These are phyloP conservation scores for Synchiropus splendidus DNA, from an alignment of 2,113 vertebrate species.

Conservation along the genomic window DNA sequence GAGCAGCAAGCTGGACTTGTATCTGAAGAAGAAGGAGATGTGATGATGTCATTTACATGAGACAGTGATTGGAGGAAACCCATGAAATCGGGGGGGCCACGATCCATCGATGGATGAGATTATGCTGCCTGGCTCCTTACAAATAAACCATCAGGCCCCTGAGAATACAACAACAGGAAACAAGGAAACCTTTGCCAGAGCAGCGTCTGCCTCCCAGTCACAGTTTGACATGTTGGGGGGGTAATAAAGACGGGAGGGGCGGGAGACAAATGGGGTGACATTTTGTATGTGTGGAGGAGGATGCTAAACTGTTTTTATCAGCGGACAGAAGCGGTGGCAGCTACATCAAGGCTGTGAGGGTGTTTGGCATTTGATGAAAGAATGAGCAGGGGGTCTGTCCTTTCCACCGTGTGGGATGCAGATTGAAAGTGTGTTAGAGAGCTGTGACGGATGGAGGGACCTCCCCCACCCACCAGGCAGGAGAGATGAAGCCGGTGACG, in stretches of 20 bases:
- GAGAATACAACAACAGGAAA: no score
- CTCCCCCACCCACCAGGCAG: conserved; percentile 22
- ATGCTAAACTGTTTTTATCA: conserved; percentile 7
- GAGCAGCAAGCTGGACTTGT: no score
- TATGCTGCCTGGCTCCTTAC: no score
- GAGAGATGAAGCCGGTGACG: conserved; percentile 2
- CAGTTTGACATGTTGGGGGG: no score
- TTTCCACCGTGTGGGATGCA: conserved; percentile 29
- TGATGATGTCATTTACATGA: no score
- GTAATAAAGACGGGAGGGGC: neutral
- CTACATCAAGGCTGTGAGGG: conserved; percentile 5
- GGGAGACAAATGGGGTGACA: conserved; percentile 9
- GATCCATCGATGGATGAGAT: no score
- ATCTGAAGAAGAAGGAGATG: no score
- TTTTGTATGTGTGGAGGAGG: conserved; percentile 3
- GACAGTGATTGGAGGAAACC: no score
- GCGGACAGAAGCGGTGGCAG: conserved; percentile 11
- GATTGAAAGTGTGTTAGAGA: conserved; percentile 26
- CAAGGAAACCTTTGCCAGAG: no score
- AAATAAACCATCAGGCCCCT: no score
- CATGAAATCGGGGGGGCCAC: no score
- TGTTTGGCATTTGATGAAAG: conserved; percentile 24
- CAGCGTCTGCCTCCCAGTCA: no score
- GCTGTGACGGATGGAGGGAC: conserved; percentile 24
- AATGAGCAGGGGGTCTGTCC: conserved; percentile 13